These are phyloP conservation scores for Drosophila subobscura DNA, from an alignment of 1,140 invertebrate genomes.

Conservation along the genomic window DNA sequence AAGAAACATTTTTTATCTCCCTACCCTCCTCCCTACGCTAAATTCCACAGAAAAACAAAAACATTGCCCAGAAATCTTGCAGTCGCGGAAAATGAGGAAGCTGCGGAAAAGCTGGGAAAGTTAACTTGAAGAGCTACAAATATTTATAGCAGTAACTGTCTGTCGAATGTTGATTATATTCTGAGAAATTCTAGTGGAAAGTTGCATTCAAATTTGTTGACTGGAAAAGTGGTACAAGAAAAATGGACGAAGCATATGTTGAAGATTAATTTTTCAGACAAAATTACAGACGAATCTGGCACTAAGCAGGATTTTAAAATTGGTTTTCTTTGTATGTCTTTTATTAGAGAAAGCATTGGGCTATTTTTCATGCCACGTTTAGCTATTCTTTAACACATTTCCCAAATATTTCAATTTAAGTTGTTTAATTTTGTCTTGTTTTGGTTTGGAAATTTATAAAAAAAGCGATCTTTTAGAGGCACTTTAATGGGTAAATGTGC, in stretches of 20 bases:
- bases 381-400: too few species aligned
- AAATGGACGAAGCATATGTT: conserved; percentile 6
- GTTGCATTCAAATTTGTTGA: conserved; percentile 8
- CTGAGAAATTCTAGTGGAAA: conserved; percentile 24
- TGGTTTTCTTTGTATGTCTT: too few species aligned
- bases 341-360: too few species aligned
- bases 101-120: conserved; percentile 18
- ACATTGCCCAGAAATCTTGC: conserved; percentile 10
- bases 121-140: conserved; percentile 10
- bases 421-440: too few species aligned
- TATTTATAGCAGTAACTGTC: too few species aligned
- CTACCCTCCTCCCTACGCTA: too few species aligned
- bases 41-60: background rate
- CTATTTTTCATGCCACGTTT: too few species aligned
- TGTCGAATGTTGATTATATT: conserved; percentile 3
- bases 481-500: background rate
- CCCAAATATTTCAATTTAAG: too few species aligned
- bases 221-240: too few species aligned
- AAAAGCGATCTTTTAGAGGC: conserved; percentile 9
- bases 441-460: background rate
- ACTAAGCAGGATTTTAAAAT: too few species aligned
- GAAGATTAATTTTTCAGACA: background rate
- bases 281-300: background rate
- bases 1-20: conserved; percentile 48
- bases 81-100: conserved; percentile 38